Evolutionary conservation across 2,113 vertebrate species (phyloP), one percentile per base, ranked within the genome.

Genomic region (Cephalopterus ornatus): DNA sequence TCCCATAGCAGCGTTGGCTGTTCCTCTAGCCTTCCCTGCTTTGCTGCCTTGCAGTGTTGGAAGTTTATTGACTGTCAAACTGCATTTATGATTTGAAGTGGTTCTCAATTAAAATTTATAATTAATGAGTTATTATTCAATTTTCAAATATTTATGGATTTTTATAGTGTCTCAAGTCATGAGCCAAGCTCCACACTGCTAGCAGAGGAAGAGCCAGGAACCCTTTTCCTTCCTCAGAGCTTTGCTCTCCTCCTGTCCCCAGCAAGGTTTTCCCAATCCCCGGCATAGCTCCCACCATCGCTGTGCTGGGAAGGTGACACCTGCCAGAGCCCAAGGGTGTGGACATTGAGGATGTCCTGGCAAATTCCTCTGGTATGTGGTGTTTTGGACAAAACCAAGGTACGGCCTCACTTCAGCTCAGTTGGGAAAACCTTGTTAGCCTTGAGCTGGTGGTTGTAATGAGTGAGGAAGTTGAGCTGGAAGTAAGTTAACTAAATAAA

Each of bases 401-500:
- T 70, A n/a, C 1, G 10, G 33, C 49, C 33, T 55, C 12, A 1
- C 58, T 86, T 63, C 0, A 4, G n/a, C 18, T 41, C 41, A 27
- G 18, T 2, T 41, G 52, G 19, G 35, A 44, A 41, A 79, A 33
- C 35, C 80, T 68, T 41, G 9, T 70, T 66, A 23, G 19, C 35
- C 42, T 53, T 56, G 32, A 85, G 85, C 72, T 39, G 19, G 13
- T 35, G 66, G 74, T 26, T 70, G 56, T 11, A 13, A 41, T 13
- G 82, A 53, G 46, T 39, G 20, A 70, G 88, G 66, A 77, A 67
- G 83, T 58, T 95, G 74, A 85, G 44, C 81, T 83, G 76, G 73
- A 77, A 87, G 52, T 70, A 56, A 78, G 33, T 75, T 35, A 95
- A 86, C 91, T 84, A 79, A 96, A 91, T 86, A 91, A 90, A 93